These are phyloP conservation scores for Lamellibrachia columna DNA, from an alignment of 2,888 invertebrate species.

Conservation along the genomic window DNA sequence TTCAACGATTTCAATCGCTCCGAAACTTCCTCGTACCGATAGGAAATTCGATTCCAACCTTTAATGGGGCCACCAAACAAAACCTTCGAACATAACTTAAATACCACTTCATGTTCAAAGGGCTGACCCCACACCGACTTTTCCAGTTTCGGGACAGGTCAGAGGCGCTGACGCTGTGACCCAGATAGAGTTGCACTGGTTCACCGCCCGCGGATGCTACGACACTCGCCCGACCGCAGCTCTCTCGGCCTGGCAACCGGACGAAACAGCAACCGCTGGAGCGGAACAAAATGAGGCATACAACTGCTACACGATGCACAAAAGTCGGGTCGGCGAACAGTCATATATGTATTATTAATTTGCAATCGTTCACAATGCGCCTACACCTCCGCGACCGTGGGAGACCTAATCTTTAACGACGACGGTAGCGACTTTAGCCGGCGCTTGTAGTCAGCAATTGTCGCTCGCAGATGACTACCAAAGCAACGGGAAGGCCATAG, in stretches of 20 bases:
- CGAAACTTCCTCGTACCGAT: no score
- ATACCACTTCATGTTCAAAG: neutral
- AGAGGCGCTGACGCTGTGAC: neutral
- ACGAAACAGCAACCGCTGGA: neutral
- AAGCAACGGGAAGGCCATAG: neutral
- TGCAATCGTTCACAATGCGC: neutral
- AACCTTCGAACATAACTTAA: no score
- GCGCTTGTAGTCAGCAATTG: neutral
- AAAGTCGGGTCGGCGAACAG: neutral
- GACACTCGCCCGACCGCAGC: neutral
- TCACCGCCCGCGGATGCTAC: neutral
- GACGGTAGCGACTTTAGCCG: neutral
- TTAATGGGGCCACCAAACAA: no score
- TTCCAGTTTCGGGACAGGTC: neutral
- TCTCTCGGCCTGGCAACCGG: neutral
- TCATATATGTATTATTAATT: neutral
- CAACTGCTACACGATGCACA: neutral
- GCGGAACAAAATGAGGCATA: neutral
- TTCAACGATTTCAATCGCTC: no score
- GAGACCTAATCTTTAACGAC: neutral
- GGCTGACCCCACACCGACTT: neutral
- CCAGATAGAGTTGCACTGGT: neutral
- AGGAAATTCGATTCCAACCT: no score
- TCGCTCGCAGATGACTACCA: neutral
- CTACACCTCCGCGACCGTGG: neutral